Conservation (phyloP, 2,888 invertebrate genomes). For the Drosophila kanekoi region DNA sequence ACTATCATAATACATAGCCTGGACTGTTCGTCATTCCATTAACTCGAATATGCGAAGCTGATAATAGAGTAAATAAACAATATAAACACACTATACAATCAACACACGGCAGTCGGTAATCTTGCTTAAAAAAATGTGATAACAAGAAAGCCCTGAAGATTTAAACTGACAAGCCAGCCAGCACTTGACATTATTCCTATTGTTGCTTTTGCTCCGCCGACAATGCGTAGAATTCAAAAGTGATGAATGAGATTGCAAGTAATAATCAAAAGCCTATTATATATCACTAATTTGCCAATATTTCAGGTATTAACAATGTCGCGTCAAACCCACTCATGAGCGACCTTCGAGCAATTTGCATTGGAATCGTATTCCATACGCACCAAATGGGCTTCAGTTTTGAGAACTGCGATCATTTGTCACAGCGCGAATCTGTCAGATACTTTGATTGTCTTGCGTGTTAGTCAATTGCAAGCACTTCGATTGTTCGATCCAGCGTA, state of each 20-base stretch:
- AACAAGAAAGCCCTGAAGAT: constrained; percentile 15
- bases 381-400: constrained; percentile 37
- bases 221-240: constrained; percentile 19
- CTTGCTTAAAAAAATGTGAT: constrained; percentile 20
- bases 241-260: constrained; percentile 12
- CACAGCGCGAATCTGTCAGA: constrained; percentile 43
- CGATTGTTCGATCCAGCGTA: constrained; percentile 35
- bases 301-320: constrained; percentile 11
- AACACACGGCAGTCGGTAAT: constrained; percentile 1
- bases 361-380: constrained; percentile 36
- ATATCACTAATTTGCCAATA: constrained; percentile 23
- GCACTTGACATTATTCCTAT: constrained; percentile 29
- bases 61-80: neutral
- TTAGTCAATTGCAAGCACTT: constrained; percentile 36
- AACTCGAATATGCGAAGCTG: neutral
- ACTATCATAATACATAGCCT: neutral
- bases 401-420: constrained; percentile 43
- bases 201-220: neutral
- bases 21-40: neutral
- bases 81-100: neutral
- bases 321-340: constrained; percentile 25
- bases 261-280: constrained; percentile 15
- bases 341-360: constrained; percentile 52
- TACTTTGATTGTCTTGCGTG: constrained; percentile 57
- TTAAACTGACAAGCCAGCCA: neutral